These are phyloP conservation scores for Nephrotoma flavescens DNA, from an alignment of 2,888 invertebrate genomes.

Conservation along the genomic window DNA sequence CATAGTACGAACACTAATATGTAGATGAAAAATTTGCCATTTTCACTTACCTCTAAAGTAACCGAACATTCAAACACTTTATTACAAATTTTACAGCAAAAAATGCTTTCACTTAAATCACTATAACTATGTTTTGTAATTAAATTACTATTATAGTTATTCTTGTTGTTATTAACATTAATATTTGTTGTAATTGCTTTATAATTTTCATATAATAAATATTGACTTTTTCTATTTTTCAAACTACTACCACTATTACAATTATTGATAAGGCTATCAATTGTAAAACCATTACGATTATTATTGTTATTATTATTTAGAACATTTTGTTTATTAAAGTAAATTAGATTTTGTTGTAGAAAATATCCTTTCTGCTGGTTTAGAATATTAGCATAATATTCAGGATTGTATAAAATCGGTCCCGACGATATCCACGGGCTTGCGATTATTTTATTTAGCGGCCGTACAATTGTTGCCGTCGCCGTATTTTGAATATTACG, in stretches of 20 bases:
- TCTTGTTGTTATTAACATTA: neutral
- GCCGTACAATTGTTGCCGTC: conserved; percentile 10
- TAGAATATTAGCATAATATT: neutral
- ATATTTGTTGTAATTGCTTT: neutral
- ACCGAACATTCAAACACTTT: conserved; percentile 31
- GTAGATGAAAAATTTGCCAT: neutral
- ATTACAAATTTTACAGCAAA: conserved; percentile 29
- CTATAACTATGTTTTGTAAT: conserved; percentile 9
- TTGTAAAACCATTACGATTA: neutral
- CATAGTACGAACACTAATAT: neutral
- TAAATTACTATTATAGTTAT: neutral
- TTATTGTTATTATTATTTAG: neutral
- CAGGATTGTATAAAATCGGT: conserved; percentile 17
- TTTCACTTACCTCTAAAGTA: conserved; percentile 26
- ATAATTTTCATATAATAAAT: neutral
- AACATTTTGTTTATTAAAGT: neutral
- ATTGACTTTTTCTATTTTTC: neutral
- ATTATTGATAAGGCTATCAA: neutral
- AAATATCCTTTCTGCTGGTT: neutral
- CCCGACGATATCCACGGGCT: conserved; percentile 40
- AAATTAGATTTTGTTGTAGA: neutral
- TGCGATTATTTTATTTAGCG: conserved; percentile 39
- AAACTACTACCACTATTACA: neutral
- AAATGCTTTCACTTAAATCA: conserved; percentile 25
- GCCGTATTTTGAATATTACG: neutral